Evolutionary conservation across 2,797 vertebrate genomes (phyloP), one percentile per base, ranked within the genome.

Genomic region (Takifugu rubripes): DNA sequence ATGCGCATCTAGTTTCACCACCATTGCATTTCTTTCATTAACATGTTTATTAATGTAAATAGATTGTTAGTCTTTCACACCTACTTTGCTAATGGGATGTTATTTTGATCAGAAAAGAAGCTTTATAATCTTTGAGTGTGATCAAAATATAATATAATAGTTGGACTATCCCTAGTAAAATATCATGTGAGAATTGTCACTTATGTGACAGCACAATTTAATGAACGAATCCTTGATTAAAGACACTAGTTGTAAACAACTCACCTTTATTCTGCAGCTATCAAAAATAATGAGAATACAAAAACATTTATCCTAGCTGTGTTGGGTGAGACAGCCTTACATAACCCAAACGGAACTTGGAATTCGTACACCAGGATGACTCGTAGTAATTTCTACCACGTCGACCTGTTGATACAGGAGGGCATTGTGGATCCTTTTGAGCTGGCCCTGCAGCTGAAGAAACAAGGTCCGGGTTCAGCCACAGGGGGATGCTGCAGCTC

Each of bases 401-500:
- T 68, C 72, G 31, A 69, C 56, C 56, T 84, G 26, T 75, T 72
- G 43, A 58, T 59, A 56, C 81, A 93, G 92, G 74, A 64, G 4
- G 54, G 53, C 21, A 56, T 58, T 33, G 64, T 68, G 70, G 86
- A 91, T 81, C 92, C 92, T 31, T 93, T 92, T 24, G 77, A 90
- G 68, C 64, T 93, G 74, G 74, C 59, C 15, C 65, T 74, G 69
- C 73, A 75, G 63, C 50, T 75, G 68, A 66, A 68, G 58, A 72
- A 66, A 56, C 66, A 47, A 49, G 46, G 51, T 63, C 61, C 71
- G 9, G 53, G 64, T 67, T 49, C 82, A 17, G 58, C 85, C 88
- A 87, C 84, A 55, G 83, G 86, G 78, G 84, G 84, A 27, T 90
- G 91, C 90, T 92, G 91, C 78, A 85, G 87, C 59, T 74, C 84